Evolutionary conservation across 2,797 vertebrate genomes (phyloP).

Genomic region (Liparis tanakae): DNA sequence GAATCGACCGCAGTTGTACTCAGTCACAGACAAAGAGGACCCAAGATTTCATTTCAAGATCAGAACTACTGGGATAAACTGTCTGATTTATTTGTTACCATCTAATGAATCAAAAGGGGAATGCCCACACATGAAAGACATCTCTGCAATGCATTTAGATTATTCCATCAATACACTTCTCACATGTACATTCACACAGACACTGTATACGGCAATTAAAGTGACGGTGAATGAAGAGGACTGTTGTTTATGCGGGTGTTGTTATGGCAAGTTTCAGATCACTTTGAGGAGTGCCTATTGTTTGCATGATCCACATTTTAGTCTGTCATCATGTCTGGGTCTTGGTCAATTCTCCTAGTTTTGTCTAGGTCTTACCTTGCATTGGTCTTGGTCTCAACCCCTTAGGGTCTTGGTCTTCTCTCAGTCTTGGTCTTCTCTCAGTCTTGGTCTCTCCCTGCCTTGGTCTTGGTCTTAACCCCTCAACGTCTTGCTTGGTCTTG

Average conservation of each 20-base stretch:
- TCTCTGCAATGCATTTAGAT: neutral
- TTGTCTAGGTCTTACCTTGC: too few relatives aligned
- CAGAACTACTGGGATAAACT: neutral
- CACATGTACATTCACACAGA: neutral
- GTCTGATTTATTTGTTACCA: neutral
- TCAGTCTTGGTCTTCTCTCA: too few relatives aligned
- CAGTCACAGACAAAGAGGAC: neutral
- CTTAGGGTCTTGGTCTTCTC: too few relatives aligned
- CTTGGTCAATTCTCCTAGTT: neutral
- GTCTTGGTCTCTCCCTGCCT: too few relatives aligned
- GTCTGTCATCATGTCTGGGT: neutral
- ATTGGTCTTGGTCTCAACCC: too few relatives aligned
- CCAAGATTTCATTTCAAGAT: neutral
- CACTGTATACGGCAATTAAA: neutral
- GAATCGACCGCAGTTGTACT: neutral
- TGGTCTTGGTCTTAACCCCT: too few relatives aligned
- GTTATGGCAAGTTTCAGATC: neutral
- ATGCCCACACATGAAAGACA: neutral
- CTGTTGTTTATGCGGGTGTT: neutral
- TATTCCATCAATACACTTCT: neutral
- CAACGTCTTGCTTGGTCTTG: too few relatives aligned
- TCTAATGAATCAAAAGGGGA: neutral
- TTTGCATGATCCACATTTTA: too few relatives aligned
- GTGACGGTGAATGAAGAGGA: neutral
- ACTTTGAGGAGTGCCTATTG: neutral